phyloP scores from a whole-genome alignment of 1,140 invertebrate species.

The Hypsibius dujardini region DNA sequence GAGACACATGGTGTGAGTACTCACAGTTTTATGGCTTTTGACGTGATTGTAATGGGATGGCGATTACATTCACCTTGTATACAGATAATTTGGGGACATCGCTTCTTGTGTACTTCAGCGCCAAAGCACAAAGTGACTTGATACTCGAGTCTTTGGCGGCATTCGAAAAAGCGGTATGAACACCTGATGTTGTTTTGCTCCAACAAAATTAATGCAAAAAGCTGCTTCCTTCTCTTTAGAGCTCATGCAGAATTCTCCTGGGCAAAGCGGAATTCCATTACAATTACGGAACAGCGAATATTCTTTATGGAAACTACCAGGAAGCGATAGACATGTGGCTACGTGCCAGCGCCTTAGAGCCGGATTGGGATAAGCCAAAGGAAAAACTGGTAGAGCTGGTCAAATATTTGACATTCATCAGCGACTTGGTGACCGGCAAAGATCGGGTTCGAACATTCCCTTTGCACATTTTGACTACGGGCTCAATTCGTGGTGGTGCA shows the following conservation, averaged over 20 bases:
- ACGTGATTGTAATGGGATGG: too few relatives aligned
- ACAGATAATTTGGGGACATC: constrained; percentile 10
- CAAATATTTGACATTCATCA: constrained; percentile 4
- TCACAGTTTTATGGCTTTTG: background rate
- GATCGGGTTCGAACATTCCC: background rate
- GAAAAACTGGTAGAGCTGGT: background rate
- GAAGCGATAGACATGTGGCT: constrained; percentile 1
- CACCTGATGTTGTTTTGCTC: background rate
- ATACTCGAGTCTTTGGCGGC: background rate
- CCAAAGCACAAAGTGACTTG: background rate
- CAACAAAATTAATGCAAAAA: background rate
- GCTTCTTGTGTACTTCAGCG: constrained; percentile 9
- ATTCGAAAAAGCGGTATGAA: constrained; percentile 8
- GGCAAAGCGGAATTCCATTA: constrained; percentile 11
- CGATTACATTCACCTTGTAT: background rate
- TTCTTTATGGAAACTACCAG: constrained; percentile 12
- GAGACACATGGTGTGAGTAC: constrained; percentile 7
- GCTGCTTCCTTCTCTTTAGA: background rate
- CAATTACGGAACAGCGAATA: background rate
- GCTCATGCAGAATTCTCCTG: background rate
- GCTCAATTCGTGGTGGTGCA: background rate
- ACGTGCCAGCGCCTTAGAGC: background rate
- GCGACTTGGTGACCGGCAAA: constrained; percentile 1
- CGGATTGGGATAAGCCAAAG: background rate
- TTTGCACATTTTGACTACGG: background rate